Evolutionary conservation across 2,888 invertebrate genomes (phyloP), one percentile per base, ranked within the genome.

Genomic region (Oxytorus armatus): DNA sequence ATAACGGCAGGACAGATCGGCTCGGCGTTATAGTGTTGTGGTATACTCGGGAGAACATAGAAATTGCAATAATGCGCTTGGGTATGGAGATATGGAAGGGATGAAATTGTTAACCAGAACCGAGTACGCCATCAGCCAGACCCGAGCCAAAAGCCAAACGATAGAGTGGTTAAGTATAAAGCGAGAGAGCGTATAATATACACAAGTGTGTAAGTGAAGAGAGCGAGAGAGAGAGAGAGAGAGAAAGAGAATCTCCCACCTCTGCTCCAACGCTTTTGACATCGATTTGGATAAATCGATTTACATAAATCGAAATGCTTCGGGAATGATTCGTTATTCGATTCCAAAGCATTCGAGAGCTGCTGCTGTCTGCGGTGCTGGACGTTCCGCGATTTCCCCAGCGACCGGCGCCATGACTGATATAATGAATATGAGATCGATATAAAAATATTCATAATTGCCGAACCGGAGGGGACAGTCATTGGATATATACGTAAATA

Each of bases 51-150:
- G 44, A 79, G 74, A 75, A 51, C 69, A 85, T 86, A 84, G 86
- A 86, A 88, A 86, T 86, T 84, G 84, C 84, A 84, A 86, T 89
- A 87, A 87, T 86, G 85, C 84, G 77, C 75, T 78, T 70, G 49
- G 49, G n/a, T n/a, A n/a, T 16, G 33, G 10, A 21, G 77, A 81
- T 82, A 85, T 82, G 84, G 85, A 83, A 82, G 82, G 84, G 82
- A 82, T 87, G 84, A 87, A 88, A 88, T 86, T 86, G 88, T 88
- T 89, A 86, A 87, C 85, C 86, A 88, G 86, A 88, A 87, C 86
- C 83, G 85, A 86, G 79, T 10, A 47, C 79, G 70, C 74, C 79
- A 79, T 79, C 72, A 81, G 68, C 85, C n/a, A n/a, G 72, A 39
- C 21, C 70, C 47, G 59, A 76, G 44, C 29, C 55, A 69, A 78